These are phyloP conservation scores for Latheticus oryzae DNA, from an alignment of 2,888 invertebrate species.

Conservation along the genomic window DNA sequence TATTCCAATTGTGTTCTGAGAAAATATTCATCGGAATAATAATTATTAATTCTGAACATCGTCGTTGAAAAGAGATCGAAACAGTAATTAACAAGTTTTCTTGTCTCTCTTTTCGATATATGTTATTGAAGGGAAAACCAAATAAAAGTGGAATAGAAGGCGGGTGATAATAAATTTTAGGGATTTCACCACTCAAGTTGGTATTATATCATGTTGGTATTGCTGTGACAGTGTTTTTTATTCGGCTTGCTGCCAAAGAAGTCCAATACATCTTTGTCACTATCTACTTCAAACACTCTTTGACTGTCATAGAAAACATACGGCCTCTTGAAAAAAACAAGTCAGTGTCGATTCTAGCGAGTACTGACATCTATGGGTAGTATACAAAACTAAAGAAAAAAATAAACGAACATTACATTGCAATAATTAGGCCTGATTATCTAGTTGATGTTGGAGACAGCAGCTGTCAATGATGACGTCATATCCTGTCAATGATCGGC, in stretches of 20 bases:
- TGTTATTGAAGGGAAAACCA: conserved; percentile 9
- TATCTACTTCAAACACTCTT: conserved; percentile 55
- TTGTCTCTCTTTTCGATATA: conserved; percentile 9
- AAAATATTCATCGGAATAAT: conserved; percentile 45
- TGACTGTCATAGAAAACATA: conserved; percentile 50
- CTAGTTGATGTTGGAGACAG: conserved; percentile 48
- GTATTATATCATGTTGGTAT: conserved; percentile 50
- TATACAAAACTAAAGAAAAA: no score
- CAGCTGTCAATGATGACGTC: conserved; percentile 63
- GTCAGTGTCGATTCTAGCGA: no score
- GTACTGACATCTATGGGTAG: no score
- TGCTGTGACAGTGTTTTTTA: conserved; percentile 50
- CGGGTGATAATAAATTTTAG: conserved; percentile 44
- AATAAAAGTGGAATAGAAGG: conserved; percentile 21
- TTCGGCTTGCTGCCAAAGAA: conserved; percentile 46
- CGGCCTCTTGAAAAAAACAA: conserved; percentile 25
- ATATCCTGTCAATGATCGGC: conserved; percentile 62
- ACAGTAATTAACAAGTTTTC: conserved; percentile 38
- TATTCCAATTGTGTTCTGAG: conserved; percentile 54
- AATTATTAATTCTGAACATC: conserved; percentile 40
- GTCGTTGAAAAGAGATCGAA: conserved; percentile 27
- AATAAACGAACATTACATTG: no score
- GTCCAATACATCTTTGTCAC: conserved; percentile 55
- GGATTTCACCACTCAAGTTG: conserved; percentile 47
- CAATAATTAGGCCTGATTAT: conserved; percentile 39